phyloP scores from a whole-genome alignment of 2,113 vertebrate genomes.

The Pelvicachromis taeniatus region DNA sequence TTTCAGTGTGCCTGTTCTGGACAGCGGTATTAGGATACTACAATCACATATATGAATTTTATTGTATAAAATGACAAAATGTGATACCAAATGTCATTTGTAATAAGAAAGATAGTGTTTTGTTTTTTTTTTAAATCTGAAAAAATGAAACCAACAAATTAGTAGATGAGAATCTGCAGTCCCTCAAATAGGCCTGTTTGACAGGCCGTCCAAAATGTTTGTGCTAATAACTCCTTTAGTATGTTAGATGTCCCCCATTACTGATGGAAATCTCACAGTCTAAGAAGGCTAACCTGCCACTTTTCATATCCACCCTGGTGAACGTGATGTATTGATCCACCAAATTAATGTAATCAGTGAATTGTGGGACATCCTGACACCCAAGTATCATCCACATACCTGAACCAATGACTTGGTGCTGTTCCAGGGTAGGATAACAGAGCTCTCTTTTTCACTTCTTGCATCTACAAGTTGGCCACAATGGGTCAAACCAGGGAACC shows the following conservation, averaged over 20 bases:
- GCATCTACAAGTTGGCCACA: background rate
- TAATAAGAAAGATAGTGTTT: background rate
- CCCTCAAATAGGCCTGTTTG: background rate
- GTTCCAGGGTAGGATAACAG: background rate
- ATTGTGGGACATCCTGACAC: background rate
- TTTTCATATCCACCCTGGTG: background rate
- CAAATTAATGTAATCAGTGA: fast-evolving
- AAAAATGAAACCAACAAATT: background rate
- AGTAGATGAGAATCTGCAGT: fast-evolving
- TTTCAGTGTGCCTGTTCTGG: background rate
- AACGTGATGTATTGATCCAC: background rate
- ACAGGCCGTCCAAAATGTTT: background rate
- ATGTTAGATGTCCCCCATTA: fast-evolving
- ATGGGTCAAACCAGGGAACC: background rate
- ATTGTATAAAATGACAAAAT: background rate
- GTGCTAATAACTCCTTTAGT: background rate
- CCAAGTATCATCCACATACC: background rate
- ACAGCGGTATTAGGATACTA: background rate
- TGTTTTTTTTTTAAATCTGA: background rate
- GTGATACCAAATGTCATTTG: background rate
- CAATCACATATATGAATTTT: fast-evolving
- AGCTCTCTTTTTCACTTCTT: background rate
- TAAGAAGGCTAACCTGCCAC: background rate
- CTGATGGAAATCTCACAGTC: fast-evolving
- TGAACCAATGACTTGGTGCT: background rate